phyloP scores from a whole-genome alignment of 2,888 invertebrate species.

The Cosmia trapezina region DNA sequence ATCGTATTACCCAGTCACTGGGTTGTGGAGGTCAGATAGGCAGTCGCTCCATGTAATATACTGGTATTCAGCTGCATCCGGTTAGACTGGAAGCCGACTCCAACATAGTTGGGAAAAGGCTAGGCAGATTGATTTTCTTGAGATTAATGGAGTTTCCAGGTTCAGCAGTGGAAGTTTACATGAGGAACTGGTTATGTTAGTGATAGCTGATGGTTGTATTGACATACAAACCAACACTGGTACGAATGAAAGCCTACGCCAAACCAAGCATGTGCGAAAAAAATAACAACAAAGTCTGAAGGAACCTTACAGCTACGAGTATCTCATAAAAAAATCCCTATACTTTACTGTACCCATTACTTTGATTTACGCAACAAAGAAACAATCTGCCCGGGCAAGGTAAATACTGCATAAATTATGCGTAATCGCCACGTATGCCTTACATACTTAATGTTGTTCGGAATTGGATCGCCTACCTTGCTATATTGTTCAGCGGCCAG shows the following conservation, averaged over 20 bases:
- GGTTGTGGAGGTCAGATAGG: too few relatives aligned
- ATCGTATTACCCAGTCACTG: too few relatives aligned
- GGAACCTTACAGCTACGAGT: constrained; percentile 8
- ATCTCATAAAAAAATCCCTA: constrained; percentile 48
- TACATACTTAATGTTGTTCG: constrained; percentile 59
- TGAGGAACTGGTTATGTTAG: too few relatives aligned
- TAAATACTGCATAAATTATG: constrained; percentile 64
- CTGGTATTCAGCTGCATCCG: too few relatives aligned
- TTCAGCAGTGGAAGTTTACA: too few relatives aligned
- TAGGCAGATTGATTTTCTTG: too few relatives aligned
- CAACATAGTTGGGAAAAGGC: too few relatives aligned
- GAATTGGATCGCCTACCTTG: constrained; percentile 46
- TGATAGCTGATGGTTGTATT: too few relatives aligned
- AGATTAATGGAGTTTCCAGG: too few relatives aligned
- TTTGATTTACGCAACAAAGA: constrained; percentile 63
- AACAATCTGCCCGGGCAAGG: constrained; percentile 55
- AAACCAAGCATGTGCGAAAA: neutral
- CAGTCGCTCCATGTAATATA: too few relatives aligned
- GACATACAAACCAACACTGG: neutral
- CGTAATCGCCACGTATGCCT: constrained; percentile 56
- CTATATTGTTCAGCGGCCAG: constrained; percentile 25
- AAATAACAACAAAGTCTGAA: constrained; percentile 3
- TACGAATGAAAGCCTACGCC: neutral
- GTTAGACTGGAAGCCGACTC: too few relatives aligned
- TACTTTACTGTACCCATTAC: constrained; percentile 49